Conservation (phyloP, 92 coral and sea anemone species). For the Porites lobata region DNA sequence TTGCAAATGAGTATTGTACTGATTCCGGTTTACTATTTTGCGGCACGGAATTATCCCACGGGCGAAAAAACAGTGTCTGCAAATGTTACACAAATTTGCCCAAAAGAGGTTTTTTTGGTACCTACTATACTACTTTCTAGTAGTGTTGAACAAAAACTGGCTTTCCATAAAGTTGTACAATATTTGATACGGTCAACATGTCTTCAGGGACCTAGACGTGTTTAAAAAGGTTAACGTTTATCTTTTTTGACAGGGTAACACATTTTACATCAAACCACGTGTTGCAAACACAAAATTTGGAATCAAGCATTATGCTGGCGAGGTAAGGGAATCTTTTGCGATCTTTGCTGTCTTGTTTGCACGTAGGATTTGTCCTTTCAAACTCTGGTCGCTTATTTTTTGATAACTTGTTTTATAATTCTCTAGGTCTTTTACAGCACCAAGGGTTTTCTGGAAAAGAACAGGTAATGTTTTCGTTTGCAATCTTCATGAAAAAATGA, state of each 20-base stretch:
- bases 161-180: no score
- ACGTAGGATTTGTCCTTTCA: background rate
- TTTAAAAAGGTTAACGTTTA: background rate
- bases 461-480: slow-evolving; percentile 74
- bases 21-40: no score
- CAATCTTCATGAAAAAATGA: background rate
- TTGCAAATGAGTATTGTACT: no score
- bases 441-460: slow-evolving; percentile 95
- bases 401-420: background rate
- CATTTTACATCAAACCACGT: slow-evolving; percentile 93
- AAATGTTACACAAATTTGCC: no score
- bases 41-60: no score
- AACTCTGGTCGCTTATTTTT: background rate
- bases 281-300: slow-evolving; percentile 97
- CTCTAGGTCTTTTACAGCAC: slow-evolving; percentile 90
- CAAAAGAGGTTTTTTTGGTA: no score
- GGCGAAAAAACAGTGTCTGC: no score
- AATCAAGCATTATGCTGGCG: slow-evolving; percentile 98
- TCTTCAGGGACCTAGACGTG: background rate
- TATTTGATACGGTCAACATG: background rate
- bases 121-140: no score
- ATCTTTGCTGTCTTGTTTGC: background rate
- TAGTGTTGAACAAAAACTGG: no score
- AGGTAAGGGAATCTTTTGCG: slow-evolving; percentile 63
- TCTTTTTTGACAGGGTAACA: slow-evolving; percentile 70